Conservation (phyloP, 2,113 vertebrate species). For the Ciconia maguari region DNA sequence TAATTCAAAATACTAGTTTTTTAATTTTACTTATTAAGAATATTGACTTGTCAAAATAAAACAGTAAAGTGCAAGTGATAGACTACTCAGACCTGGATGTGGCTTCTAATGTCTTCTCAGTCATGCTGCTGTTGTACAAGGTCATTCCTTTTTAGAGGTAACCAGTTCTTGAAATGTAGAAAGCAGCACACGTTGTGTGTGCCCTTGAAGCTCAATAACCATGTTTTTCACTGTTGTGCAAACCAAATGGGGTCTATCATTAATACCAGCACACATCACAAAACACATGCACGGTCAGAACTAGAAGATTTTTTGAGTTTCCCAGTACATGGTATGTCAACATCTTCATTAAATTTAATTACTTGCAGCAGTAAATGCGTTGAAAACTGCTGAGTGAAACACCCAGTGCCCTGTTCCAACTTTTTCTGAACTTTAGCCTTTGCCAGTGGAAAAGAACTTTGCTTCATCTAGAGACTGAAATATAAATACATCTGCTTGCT, state of each 20-base stretch:
- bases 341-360: conserved; percentile 32
- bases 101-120: not conserved
- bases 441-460: conserved; percentile 19
- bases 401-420: not conserved
- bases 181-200: not conserved
- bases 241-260: conserved; percentile 9
- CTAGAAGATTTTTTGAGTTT: not conserved
- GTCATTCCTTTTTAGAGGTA: not conserved
- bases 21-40: not conserved
- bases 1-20: conserved; percentile 24
- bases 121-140: not conserved
- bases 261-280: conserved; percentile 3
- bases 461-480: not conserved
- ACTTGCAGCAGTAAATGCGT: not conserved
- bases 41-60: conserved; percentile 6
- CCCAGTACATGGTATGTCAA: not conserved
- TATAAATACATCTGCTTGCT: conserved; percentile 21
- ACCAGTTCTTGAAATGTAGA: not conserved
- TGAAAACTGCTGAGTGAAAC: conserved; percentile 7
- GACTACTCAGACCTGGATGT: not conserved
- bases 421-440: conserved; percentile 29
- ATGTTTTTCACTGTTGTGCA: conserved; percentile 4
- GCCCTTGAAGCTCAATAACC: conserved; percentile 1
- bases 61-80: not conserved
- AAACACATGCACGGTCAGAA: not conserved